Base-by-base conservation (phyloP, 2,797 vertebrate species). In the Tachyglossus aculeatus region DNA sequence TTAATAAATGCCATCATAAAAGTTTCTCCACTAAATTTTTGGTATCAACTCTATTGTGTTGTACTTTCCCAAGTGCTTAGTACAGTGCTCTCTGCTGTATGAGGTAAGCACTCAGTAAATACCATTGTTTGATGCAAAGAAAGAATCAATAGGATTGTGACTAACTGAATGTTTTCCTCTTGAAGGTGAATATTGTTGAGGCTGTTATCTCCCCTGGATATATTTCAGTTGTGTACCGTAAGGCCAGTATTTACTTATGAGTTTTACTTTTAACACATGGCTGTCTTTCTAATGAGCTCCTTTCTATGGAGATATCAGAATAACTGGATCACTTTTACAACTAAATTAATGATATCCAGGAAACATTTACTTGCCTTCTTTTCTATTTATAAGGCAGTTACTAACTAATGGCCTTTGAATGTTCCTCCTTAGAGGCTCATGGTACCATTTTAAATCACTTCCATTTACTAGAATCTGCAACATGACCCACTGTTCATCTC, bases 361-460 rank as follows among this genome's bases (percentile, higher is more conserved):
- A 83, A 86, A 83, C 80, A 75, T 87, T 86, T 88, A 86, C 88
- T 89, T 88, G 78, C 71, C 76, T 83, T 44, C 60, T 76, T 83
- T 83, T 83, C 83, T 87, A 82, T 82, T 85, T 87, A 82, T 87
- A 78, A 80, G 83, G 73, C 66, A 66, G 71, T 74, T 80, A 81
- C 63, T 54, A 64, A 50, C 81, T 80, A 85, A 85, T 85, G 81
- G 76, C 53, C 68, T 85, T 63, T 81, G 74, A 83, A 58, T 78
- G 68, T 76, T 76, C 60, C 71, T 77, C 52, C 78, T 69, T 71
- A 47, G 3, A 74, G 59, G 37, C 52, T 80, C 63, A 71, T 58
- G 36, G 29, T 82, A 68, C 71, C 74, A 39, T 68, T 71, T 80
- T 66, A 69, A 81, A 80, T 62, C 71, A 56, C 32, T 47, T 47